Percentiles rank a stretch among this genome's conserved stretches.
Evolutionary conservation across 2,113 vertebrate genomes (phyloP).

Genomic region (Prunella fulvescens): DNA sequence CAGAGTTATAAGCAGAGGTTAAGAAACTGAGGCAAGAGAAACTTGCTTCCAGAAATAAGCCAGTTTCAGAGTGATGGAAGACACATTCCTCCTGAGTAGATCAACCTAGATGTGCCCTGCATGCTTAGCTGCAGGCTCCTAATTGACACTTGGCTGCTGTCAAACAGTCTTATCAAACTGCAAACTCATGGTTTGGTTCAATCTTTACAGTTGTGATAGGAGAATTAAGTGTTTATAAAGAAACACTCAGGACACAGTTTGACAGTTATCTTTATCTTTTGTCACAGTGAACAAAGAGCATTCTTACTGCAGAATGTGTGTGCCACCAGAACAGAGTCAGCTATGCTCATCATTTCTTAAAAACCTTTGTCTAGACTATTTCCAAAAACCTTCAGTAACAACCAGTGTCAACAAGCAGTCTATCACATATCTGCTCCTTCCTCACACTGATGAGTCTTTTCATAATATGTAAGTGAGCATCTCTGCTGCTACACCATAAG

Average conservation of each 20-base stretch:
- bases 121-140: not conserved
- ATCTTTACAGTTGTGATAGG: not conserved
- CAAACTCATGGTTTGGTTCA: not conserved
- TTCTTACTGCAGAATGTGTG: not conserved
- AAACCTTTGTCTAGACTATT: not conserved
- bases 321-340: not conserved
- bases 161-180: not conserved
- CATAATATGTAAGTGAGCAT: not conserved
- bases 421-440: not conserved
- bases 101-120: not conserved
- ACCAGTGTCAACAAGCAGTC: not conserved
- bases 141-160: not conserved
- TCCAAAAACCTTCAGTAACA: not conserved
- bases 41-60: not conserved
- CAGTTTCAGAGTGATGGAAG: not conserved
- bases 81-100: not conserved
- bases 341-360: not conserved
- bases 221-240: not conserved
- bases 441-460: not conserved
- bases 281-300: not conserved
- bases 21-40: not conserved
- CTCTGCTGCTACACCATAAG: not conserved
- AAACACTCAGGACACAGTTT: not conserved
- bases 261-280: not conserved
- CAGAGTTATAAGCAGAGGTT: not conserved